Percentiles rank a stretch among this genome's conserved stretches.
Conservation (phyloP, 2,113 vertebrate genomes). For the Theristicus caerulescens region DNA sequence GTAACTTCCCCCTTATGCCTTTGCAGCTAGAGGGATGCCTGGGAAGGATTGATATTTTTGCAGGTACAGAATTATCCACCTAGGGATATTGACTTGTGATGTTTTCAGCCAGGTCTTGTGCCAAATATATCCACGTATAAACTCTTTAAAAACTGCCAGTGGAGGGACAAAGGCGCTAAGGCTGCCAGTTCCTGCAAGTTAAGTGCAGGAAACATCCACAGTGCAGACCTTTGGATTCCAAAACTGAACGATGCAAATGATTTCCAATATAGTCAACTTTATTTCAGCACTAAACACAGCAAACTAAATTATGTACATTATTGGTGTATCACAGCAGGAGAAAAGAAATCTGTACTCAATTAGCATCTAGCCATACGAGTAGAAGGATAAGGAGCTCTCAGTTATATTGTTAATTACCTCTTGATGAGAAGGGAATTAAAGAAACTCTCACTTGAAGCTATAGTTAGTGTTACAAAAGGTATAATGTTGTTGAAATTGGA, state of each 20-base stretch:
- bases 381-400: background rate
- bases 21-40: background rate
- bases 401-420: background rate
- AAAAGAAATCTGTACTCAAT: background rate
- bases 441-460: background rate
- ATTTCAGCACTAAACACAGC: background rate
- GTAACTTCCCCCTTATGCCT: background rate
- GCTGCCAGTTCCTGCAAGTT: background rate
- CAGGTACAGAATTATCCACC: background rate
- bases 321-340: background rate
- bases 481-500: background rate
- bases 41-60: background rate
- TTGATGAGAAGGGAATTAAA: slow-evolving; percentile 1
- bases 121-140: background rate
- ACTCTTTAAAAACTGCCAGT: background rate
- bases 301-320: background rate
- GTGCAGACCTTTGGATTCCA: background rate
- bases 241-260: background rate
- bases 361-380: background rate
- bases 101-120: background rate
- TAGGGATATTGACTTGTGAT: background rate
- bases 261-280: background rate
- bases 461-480: background rate
- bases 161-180: background rate
- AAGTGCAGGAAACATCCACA: background rate